Evolutionary conservation across 2,113 vertebrate genomes (phyloP), one percentile per base, ranked within the genome.

Genomic region (Actenoides lindsayi): DNA sequence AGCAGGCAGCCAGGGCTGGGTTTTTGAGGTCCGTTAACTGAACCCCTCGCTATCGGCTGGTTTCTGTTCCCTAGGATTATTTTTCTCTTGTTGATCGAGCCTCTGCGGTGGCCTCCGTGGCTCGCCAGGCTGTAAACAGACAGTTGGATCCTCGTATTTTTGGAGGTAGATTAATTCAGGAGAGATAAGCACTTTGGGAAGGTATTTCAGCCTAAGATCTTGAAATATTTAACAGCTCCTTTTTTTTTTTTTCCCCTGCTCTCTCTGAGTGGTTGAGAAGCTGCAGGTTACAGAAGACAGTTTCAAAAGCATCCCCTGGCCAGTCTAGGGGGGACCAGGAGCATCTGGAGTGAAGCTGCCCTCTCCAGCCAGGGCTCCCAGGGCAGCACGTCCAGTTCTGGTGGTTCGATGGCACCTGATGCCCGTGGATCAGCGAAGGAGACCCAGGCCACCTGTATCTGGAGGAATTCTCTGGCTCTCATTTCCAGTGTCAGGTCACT

Each of bases 341-440:
- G 25, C 0, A 4, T 1, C 17, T 46, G 62, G 44, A 39, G 60
- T 0, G 27, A 44, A 15, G 59, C 14, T 48, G 39, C 16, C 64
- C 17, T 4, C 42, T 17, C 17, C 84, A 35, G 4, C 12, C 64
- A 33, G 28, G 20, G 28, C 64, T 70, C 54, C 57, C 79, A 8
- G 0, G 1, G 75, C 79, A 88, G 51, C 56, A 85, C 28, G n/a
- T 2, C 20, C 73, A 6, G 7, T 1, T 64, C n/a, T 8, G 70
- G 13, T 1, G 24, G 9, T 10, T 10, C 0, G 2, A 0, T 0
- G 9, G 1, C 62, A 24, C 3, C 63, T 4, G 3, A 3, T 2
- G 16, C 35, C 46, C 51, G 0, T 0, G 9, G 1, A 1, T 1
- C 12, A 35, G 39, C 8, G 7, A 13, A 31, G 42, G 46, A 28